Evolutionary conservation across 1,140 invertebrate species (phyloP), one percentile per base, ranked within the genome.

Genomic region (Cherax quadricarinatus): DNA sequence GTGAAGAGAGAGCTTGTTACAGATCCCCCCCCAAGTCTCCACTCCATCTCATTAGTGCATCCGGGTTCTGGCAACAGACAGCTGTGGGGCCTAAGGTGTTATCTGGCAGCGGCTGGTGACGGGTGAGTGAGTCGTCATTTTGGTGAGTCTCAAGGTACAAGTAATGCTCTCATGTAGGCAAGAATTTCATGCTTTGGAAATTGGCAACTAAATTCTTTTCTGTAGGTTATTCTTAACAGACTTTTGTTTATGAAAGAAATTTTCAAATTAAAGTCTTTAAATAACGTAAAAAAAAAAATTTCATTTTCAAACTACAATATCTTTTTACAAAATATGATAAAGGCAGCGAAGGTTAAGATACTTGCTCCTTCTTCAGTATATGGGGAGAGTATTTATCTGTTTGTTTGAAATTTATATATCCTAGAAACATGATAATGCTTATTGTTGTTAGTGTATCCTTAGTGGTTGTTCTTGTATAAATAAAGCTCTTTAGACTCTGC

Each of bases 1-100:
- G 53, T 90, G 88, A 90, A 90, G 88, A 90, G 88, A 90, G 88
- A 90, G 88, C 88, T 90, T 90, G 88, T 90, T 90, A 90, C 88
- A 90, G 88, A 90, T 90, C 88, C 82, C 60, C 66, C 60, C 62
- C 62, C 80, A 75, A 79, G 86, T 60, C 78, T 51, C 73, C 53
- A 60, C 86, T 78, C 53, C 73, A 79, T 78, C 88, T 83, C 88
- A 49, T 89, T 89, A 89, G 88, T 84, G 88, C 88, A 83, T 83
- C 88, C 60, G 66, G 80, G 88, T 83, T 73, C 80, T 89, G 88
- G 81, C 88, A 83, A 73, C 88, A 51, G 66, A 83, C 88, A 73
- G 78, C 88, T 89, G 60, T 82, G 88, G 88, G 82, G 88, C 88
- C 88, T 83, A 89, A 84, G 88, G 82, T 89, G 88, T 89, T 88